Evolutionary conservation across 1,140 invertebrate species (phyloP).

Genomic region (Brachionus calyciflorus): DNA sequence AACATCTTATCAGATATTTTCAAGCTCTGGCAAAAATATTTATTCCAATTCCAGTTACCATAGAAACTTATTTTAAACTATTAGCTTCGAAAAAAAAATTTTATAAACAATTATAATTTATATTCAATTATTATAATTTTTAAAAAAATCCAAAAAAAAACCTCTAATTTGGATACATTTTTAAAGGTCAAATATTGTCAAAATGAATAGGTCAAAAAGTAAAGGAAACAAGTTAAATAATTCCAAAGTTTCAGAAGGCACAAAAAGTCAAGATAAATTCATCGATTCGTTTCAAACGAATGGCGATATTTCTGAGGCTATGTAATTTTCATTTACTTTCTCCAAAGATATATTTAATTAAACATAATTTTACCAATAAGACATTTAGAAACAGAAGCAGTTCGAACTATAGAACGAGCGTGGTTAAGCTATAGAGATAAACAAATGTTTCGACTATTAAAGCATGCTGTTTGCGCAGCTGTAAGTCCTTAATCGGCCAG

Average conservation of each 20-base stretch:
- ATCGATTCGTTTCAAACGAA: conserved; percentile 6
- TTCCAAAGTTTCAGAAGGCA: neutral
- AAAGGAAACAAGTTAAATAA: neutral
- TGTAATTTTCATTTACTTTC: neutral
- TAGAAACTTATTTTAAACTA: too few species aligned
- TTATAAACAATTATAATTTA: too few species aligned
- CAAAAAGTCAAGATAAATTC: conserved; percentile 12
- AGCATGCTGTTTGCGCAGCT: conserved; percentile 60
- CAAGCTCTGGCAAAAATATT: too few species aligned
- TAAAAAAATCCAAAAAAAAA: too few species aligned
- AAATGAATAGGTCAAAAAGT: neutral
- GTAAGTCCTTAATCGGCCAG: conserved; percentile 55
- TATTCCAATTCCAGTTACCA: too few species aligned
- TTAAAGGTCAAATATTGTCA: too few species aligned
- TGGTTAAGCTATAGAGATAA: conserved; percentile 57
- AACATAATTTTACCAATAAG: conserved; percentile 46
- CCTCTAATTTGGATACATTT: too few species aligned
- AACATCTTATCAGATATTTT: too few species aligned
- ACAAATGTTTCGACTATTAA: conserved; percentile 58
- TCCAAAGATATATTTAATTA: neutral
- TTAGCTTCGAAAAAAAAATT: too few species aligned
- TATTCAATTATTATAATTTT: too few species aligned
- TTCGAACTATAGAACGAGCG: conserved; percentile 54
- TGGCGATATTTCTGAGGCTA: neutral
- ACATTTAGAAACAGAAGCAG: conserved; percentile 52